These are phyloP conservation scores for Illadopsis cleaveri DNA, from an alignment of 2,113 vertebrate species.

Conservation along the genomic window DNA sequence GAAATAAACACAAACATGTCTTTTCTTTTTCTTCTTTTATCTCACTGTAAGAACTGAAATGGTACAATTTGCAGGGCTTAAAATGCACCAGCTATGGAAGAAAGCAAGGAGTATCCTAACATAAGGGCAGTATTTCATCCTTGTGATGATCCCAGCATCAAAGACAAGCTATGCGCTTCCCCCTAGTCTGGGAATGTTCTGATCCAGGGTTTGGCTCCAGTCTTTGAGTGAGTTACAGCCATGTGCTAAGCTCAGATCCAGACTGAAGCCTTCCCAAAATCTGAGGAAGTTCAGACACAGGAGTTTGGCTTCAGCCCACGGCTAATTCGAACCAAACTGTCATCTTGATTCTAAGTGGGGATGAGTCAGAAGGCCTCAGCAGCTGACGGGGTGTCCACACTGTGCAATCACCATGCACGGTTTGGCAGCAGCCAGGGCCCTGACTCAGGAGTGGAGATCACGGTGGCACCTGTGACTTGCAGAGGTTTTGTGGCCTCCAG, in stretches of 20 bases:
- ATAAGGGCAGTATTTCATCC: neutral
- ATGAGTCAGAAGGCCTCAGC: slow-evolving; percentile 44
- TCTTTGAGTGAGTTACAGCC: neutral
- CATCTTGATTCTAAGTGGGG: slow-evolving; percentile 27
- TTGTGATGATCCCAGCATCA: neutral
- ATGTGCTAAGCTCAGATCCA: slow-evolving; percentile 23
- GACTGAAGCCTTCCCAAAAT: slow-evolving; percentile 45
- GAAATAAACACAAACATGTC: neutral
- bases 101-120: neutral
- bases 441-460: neutral
- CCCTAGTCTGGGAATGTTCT: neutral
- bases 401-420: neutral
- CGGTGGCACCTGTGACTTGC: neutral
- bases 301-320: slow-evolving; percentile 17
- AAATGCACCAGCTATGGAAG: neutral
- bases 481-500: fast-evolving
- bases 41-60: neutral
- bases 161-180: neutral
- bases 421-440: neutral
- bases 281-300: slow-evolving; percentile 36
- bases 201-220: neutral
- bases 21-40: neutral
- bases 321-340: slow-evolving; percentile 55
- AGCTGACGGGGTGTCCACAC: slow-evolving; percentile 38
- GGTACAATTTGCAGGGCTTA: neutral